Evolutionary conservation across 1,140 invertebrate species (phyloP), one percentile per base, ranked within the genome.

Genomic region (Ceratina japonica): DNA sequence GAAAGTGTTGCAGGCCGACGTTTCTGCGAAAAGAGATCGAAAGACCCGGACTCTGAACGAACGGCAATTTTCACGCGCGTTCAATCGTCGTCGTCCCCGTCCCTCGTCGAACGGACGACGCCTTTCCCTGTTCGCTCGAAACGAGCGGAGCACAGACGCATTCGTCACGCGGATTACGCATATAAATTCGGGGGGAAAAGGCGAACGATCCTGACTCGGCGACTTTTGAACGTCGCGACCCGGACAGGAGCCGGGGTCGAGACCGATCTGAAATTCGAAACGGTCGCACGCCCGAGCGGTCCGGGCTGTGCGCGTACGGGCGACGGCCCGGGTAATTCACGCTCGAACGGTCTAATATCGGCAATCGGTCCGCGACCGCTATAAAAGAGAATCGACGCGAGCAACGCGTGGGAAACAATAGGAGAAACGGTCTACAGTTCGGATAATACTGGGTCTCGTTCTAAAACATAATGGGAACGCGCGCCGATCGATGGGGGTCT

Each of bases 1-100:
- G 87, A 31, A 89, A 81, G 54, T 86, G 86, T 77, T 87, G 87
- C 59, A 86, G 27, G 15, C 88, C 88, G 18, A 89, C 78, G 22
- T 88, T 89, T 86, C 88, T 89, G 73, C 22, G 59, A 65, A 37
- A 7, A 73, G 2, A 59, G 52, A 31, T 31, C 4, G 2, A 31
- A 1, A 31, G 4, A 31, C 27, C 27, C 27, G 27, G 27, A 31
- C 4, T 31, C 64, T n/a, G 13, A 37, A 37, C 54, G 5, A 22
- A 56, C n/a, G 8, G 20, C 8, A 27, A 58, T 8, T 72, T 61
- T 2, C 37, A 2, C 12, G 10, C 22, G 27, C 1, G 4, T 31
- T 31, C 27, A 31, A 31, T 31, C 27, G 27, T 31, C 27, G 27
- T 31, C 27, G 27, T 31, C 27, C 4, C 31, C 0, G 13, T 22